Percentiles rank a stretch among this genome's conserved stretches.
Conservation (phyloP, 1,140 invertebrate genomes). For the Aphelinus atriplicis region DNA sequence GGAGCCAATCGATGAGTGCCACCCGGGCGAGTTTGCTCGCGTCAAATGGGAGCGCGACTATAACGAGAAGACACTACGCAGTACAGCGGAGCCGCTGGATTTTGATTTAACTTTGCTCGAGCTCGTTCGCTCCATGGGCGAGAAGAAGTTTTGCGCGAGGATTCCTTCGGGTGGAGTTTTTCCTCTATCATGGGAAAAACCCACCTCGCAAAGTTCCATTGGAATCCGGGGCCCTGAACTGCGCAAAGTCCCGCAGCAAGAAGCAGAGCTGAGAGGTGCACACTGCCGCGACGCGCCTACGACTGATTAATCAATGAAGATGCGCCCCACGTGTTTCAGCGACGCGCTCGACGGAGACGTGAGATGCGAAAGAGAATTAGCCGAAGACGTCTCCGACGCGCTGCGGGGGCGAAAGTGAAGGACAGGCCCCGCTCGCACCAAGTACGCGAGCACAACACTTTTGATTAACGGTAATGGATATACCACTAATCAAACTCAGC, state of each 20-base stretch:
- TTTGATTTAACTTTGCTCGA: too few relatives aligned
- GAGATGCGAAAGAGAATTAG: constrained; percentile 14
- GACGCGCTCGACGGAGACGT: neutral
- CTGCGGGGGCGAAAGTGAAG: neutral
- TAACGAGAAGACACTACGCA: too few relatives aligned
- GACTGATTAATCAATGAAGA: constrained; percentile 62
- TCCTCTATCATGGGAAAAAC: too few relatives aligned
- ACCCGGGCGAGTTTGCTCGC: too few relatives aligned
- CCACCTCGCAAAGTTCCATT: too few relatives aligned
- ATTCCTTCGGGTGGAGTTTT: too few relatives aligned
- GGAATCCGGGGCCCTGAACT: neutral
- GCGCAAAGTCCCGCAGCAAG: neutral
- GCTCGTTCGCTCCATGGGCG: too few relatives aligned
- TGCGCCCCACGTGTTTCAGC: constrained; percentile 48
- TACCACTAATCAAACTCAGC: neutral
- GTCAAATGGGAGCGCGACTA: too few relatives aligned
- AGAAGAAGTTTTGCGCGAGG: too few relatives aligned
- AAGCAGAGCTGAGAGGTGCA: constrained; percentile 53
- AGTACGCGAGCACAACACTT: constrained; percentile 45
- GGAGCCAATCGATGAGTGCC: too few relatives aligned
- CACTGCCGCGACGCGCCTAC: constrained; percentile 58
- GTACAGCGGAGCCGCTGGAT: too few relatives aligned
- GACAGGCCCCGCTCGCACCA: constrained; percentile 41
- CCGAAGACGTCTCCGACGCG: neutral
- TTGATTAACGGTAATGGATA: constrained; percentile 55